Percentiles rank a stretch among this genome's conserved stretches.
phyloP scores from a whole-genome alignment of 1,140 invertebrate genomes.

The Teleogryllus occipitalis region DNA sequence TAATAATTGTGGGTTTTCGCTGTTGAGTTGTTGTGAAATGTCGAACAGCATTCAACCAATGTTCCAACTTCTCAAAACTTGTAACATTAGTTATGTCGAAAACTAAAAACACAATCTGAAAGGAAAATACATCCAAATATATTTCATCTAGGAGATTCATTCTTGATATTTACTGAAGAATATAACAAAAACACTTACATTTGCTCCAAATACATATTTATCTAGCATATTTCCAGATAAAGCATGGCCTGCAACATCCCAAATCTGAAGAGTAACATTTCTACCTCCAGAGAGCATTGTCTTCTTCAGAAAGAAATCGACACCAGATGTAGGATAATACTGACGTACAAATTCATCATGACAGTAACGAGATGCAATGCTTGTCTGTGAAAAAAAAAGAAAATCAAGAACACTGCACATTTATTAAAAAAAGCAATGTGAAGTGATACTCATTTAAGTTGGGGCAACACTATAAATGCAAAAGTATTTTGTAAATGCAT shows the following conservation, averaged over 20 bases:
- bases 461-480: slow-evolving; percentile 23
- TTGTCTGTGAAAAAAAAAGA: slow-evolving; percentile 47
- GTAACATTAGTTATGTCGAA: slow-evolving; percentile 78
- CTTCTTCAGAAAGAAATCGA: slow-evolving; percentile 71
- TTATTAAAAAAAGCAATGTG: too few relatives aligned
- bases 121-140: slow-evolving; percentile 25
- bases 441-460: slow-evolving; percentile 21
- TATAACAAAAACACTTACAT: slow-evolving; percentile 47
- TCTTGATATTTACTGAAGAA: background rate
- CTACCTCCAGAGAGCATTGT: slow-evolving; percentile 56
- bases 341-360: slow-evolving; percentile 66
- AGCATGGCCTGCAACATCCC: slow-evolving; percentile 75
- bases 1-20: slow-evolving; percentile 55
- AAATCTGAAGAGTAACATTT: slow-evolving; percentile 65
- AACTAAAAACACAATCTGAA: slow-evolving; percentile 71
- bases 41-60: slow-evolving; percentile 62
- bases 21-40: slow-evolving; percentile 44
- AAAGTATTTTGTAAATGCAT: too few relatives aligned
- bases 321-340: slow-evolving; percentile 65
- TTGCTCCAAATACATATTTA: slow-evolving; percentile 70
- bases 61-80: slow-evolving; percentile 68
- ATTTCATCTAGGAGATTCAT: background rate
- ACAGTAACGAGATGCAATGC: slow-evolving; percentile 58
- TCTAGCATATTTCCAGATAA: slow-evolving; percentile 67
- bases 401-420: background rate